Percentiles rank a stretch among this genome's conserved stretches.
Evolutionary conservation across 1,140 invertebrate species (phyloP).

Genomic region (Lithobius niger): DNA sequence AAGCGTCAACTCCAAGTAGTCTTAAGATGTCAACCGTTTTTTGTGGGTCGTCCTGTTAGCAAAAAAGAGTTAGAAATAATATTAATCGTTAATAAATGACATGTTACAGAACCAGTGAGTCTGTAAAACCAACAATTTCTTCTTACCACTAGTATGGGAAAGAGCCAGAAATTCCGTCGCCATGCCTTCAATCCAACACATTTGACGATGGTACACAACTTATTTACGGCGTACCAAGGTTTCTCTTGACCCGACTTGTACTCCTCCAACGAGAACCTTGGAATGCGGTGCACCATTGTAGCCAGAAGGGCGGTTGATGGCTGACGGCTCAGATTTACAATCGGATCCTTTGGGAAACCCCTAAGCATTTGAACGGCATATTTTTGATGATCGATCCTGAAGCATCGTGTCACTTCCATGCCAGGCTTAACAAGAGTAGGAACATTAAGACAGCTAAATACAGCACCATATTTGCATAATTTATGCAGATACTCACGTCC

Average conservation of each 20-base stretch:
- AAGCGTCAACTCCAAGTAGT: constrained; percentile 30
- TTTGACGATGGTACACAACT: constrained; percentile 23
- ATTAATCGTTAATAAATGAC: too few relatives aligned
- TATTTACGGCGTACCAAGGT: constrained; percentile 25
- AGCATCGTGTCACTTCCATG: constrained; percentile 18
- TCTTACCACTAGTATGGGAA: constrained; percentile 32
- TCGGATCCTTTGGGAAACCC: constrained; percentile 27
- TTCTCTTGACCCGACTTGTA: constrained; percentile 22
- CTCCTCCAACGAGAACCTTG: constrained; percentile 19
- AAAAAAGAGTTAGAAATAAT: too few relatives aligned
- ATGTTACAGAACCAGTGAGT: too few relatives aligned
- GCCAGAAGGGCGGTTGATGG: constrained; percentile 27
- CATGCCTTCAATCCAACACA: constrained; percentile 25
- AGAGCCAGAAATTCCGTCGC: constrained; percentile 32
- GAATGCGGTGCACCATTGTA: constrained; percentile 23
- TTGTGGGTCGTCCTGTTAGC: constrained; percentile 29
- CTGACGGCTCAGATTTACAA: constrained; percentile 24
- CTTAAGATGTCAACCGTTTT: constrained; percentile 18
- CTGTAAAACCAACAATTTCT: too few relatives aligned
- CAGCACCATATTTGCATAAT: constrained; percentile 19
- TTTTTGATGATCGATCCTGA: constrained; percentile 24
- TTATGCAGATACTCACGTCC: constrained; percentile 19
- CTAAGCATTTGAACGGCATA: constrained; percentile 24
- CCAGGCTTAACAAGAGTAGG: constrained; percentile 22
- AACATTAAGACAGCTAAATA: constrained; percentile 24